Evolutionary conservation across 1,140 invertebrate species (phyloP).

Genomic region (Apolygus lucorum): DNA sequence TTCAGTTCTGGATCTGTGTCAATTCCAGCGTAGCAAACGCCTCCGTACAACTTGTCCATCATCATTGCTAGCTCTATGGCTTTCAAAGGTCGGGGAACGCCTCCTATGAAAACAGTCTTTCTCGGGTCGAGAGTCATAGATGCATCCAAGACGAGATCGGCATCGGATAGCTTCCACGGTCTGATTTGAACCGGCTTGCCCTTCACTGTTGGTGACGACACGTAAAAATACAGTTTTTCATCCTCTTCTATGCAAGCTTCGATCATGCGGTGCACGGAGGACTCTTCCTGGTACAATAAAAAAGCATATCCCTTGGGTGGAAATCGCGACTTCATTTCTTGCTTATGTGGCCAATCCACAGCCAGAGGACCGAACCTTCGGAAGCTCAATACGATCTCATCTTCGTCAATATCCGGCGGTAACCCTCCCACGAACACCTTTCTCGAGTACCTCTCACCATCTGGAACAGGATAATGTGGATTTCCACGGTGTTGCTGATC

Average conservation of each 20-base stretch:
- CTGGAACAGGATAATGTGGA: neutral
- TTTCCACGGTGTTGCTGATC: too few relatives aligned
- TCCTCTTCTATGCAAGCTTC: slow-evolving; percentile 97
- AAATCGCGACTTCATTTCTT: slow-evolving; percentile 98
- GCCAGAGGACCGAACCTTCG: slow-evolving; percentile 91
- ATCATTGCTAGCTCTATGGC: slow-evolving; percentile 87
- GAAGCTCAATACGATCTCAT: slow-evolving; percentile 97
- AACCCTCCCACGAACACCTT: slow-evolving; percentile 98
- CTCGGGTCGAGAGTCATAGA: slow-evolving; percentile 94
- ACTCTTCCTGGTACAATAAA: slow-evolving; percentile 88
- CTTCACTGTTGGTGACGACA: slow-evolving; percentile 97
- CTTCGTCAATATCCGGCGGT: slow-evolving; percentile 98
- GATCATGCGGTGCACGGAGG: slow-evolving; percentile 92
- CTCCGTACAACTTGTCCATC: slow-evolving; percentile 96
- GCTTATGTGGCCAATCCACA: slow-evolving; percentile 99
- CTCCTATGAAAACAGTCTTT: slow-evolving; percentile 98
- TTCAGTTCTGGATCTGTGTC: slow-evolving; percentile 99
- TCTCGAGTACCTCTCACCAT: slow-evolving; percentile 83
- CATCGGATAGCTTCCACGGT: slow-evolving; percentile 95
- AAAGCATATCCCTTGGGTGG: slow-evolving; percentile 96
- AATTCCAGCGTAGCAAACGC: slow-evolving; percentile 98
- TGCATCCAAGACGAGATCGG: slow-evolving; percentile 97
- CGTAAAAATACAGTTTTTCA: slow-evolving; percentile 94
- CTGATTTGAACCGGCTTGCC: slow-evolving; percentile 99
- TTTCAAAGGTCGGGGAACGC: slow-evolving; percentile 72